Conservation (phyloP, 1,140 invertebrate species). For the Frieseomelitta varia region DNA sequence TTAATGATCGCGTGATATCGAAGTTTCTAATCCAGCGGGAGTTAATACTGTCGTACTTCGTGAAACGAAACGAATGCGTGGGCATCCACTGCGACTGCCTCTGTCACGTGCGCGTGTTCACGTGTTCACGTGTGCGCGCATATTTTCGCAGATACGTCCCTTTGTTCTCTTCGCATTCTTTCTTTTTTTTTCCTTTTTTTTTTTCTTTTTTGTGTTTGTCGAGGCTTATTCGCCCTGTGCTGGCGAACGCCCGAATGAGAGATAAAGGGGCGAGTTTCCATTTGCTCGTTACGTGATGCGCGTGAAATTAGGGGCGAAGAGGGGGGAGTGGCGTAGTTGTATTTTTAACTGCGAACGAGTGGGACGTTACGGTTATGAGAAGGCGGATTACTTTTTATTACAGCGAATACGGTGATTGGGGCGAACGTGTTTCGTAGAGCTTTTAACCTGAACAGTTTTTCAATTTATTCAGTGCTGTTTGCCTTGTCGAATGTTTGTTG, state of each 20-base stretch:
- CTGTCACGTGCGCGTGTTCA: not conserved
- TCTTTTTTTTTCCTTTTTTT: not conserved
- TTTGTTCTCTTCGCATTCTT: not conserved
- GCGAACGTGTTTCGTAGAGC: too few relatives aligned
- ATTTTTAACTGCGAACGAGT: not conserved
- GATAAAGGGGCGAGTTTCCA: constrained; percentile 17
- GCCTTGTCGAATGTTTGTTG: too few relatives aligned
- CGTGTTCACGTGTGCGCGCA: not conserved
- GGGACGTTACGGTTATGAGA: too few relatives aligned
- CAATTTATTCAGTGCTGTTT: too few relatives aligned
- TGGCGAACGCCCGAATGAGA: constrained; percentile 4
- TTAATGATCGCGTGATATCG: constrained; percentile 39
- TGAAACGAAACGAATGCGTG: not conserved
- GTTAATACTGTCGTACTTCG: constrained; percentile 33
- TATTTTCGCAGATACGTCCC: not conserved
- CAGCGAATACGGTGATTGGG: too few relatives aligned
- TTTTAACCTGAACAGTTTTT: too few relatives aligned
- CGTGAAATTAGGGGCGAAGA: constrained; percentile 12
- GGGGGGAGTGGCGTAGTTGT: not conserved
- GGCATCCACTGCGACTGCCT: too few relatives aligned
- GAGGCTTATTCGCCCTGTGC: not conserved
- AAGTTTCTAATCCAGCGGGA: constrained; percentile 30
- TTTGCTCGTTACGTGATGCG: constrained; percentile 23
- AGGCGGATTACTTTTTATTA: not conserved
- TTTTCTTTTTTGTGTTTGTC: too few relatives aligned